Base-by-base conservation (phyloP, 2,113 vertebrate genomes). In the Periophthalmodon schlosseri region DNA sequence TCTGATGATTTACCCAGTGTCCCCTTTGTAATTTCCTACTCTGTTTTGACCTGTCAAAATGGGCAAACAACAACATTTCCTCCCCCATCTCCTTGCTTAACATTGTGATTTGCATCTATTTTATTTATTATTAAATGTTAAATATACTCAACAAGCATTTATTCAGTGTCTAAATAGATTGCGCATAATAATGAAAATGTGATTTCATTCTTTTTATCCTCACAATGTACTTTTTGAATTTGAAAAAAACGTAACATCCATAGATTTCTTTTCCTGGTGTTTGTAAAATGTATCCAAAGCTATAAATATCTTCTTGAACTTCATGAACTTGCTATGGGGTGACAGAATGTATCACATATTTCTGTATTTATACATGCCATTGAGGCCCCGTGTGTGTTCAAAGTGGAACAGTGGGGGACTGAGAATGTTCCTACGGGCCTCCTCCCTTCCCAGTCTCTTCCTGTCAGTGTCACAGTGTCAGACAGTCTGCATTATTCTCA, bases 401-500 rank as follows among this genome's bases (percentile, higher is more conserved):
- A 71, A 77, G 47, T 21, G 68, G 76, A 80, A 70, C 71, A 77
- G 33, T 72, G 57, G 63, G 52, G 28, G 67, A 61, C 50, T 69
- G 2, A 71, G 69, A 63, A 69, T 82, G 71, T 76, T 58, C 47
- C 63, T n/a, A 14, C 56, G 34, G 58, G 64, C 70, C 69, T 78
- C 75, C 75, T 83, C 72, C 76, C 73, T 75, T 50, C 39, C 28
- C 65, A 76, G 63, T 39, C 78, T 8, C 20, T 70, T 84, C 80
- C 81, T 86, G 84, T 68, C 73, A 57, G 60, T 36, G 60, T 82
- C 80, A 81, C 58, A 70, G 86, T 82, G 81, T 84, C 80, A 78
- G 44, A 73, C 73, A 64, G 71, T 72, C 56, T 67, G 61, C 66
- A 76, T 70, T 23, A 73, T 82, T 78, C 79, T 80, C 20, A 14